Base-by-base conservation (phyloP, 2,797 vertebrate species). In the Sciurus vulgaris region DNA sequence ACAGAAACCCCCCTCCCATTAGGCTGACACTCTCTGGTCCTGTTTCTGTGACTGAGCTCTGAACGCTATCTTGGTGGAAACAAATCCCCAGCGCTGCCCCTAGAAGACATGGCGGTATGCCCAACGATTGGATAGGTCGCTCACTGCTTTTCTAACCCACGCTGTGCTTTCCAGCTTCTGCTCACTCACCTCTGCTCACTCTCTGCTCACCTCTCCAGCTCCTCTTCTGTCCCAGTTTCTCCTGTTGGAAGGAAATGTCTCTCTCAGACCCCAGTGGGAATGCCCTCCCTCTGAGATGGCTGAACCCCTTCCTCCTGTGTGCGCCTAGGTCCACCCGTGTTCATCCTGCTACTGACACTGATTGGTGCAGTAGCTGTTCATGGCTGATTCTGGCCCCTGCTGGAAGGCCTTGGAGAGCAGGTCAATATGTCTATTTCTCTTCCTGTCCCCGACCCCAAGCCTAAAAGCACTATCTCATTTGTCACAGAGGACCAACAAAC, bases 1-100 rank as follows among this genome's bases (percentile, higher is more conserved):
- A 38, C 33, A 65, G 20, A 69, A 20, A 7, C 0, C 0, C 2
- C 44, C 13, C 11, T 47, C 22, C 14, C 7, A 0, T n/a, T 14
- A 7, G n/a, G 44, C 26, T 49, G 61, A 38, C 3, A 14, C 26
- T 73, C 54, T 41, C 44, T 9, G 0, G 17, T 3, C 26, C 7
- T 17, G 7, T 74, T 79, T 70, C 87, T 91, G 49, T 44, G 69
- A 38, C 72, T 26, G 12, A 30, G 7, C 9, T 3, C n/a, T 77
- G 47, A 67, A 35, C 12, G 24, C 28, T 28, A 3, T n/a, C 77
- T 44, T 73, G 35, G 33, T 22, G 7, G 7, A 83, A n/a, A 30
- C 35, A 4, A 49, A 15, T 5, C 9, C 38, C 79, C 54, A 7
- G 1, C 0, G 2, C 4, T 38, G 38, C 8, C 8, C 38, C 67